Conservation (phyloP, 2,888 invertebrate species). For the Apocheima hispidaria region DNA sequence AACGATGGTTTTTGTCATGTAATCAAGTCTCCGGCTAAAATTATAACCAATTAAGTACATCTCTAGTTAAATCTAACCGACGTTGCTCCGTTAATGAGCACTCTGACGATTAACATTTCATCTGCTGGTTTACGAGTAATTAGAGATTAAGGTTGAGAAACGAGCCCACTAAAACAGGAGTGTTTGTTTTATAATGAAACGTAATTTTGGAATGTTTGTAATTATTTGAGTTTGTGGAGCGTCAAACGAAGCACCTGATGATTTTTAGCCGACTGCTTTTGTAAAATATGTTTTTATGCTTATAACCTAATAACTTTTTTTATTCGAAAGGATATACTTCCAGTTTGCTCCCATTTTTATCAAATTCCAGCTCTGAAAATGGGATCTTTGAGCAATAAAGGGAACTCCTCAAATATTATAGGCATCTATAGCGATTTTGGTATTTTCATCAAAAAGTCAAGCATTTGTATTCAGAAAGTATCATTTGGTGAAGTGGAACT, state of each 20-base stretch:
- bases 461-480: too few relatives aligned
- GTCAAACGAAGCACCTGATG: background rate
- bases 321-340: too few relatives aligned
- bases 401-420: too few relatives aligned
- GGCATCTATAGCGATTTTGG: too few relatives aligned
- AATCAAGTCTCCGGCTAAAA: constrained; percentile 13
- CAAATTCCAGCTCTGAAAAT: too few relatives aligned
- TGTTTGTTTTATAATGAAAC: constrained; percentile 20
- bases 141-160: constrained; percentile 53
- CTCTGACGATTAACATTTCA: constrained; percentile 59
- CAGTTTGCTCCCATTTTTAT: too few relatives aligned
- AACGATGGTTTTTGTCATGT: too few relatives aligned
- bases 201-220: constrained; percentile 3
- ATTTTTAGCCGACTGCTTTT: too few relatives aligned
- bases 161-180: constrained; percentile 36
- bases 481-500: too few relatives aligned
- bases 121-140: constrained; percentile 57
- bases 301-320: too few relatives aligned
- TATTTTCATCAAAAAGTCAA: too few relatives aligned
- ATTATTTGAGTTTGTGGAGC: background rate
- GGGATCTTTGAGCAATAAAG: too few relatives aligned
- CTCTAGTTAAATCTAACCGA: constrained; percentile 26
- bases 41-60: background rate
- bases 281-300: background rate
- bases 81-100: constrained; percentile 59